Percentiles rank a stretch among this genome's conserved stretches.
phyloP scores from a whole-genome alignment of 2,888 invertebrate species.

The Drosophila picticornis region DNA sequence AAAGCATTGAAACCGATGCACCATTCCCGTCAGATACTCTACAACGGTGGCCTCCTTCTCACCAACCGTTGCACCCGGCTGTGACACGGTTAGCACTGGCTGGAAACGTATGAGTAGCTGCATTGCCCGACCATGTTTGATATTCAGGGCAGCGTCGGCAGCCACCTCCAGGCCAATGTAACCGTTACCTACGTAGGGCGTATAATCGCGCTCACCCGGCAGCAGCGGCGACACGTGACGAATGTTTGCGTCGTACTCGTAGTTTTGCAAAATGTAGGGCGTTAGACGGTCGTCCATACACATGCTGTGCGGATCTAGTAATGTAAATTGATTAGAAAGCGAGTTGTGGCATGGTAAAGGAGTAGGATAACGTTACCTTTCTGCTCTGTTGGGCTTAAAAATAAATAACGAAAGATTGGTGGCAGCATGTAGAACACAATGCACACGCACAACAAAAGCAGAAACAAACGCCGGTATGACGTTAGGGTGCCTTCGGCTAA shows the following conservation, averaged over 20 bases:
- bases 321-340: background rate
- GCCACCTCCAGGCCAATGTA: conserved; percentile 89
- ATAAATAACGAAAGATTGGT: conserved; percentile 88
- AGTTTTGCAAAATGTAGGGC: conserved; percentile 87
- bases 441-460: conserved; percentile 86
- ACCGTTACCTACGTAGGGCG: conserved; percentile 92
- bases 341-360: background rate
- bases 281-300: conserved; percentile 89
- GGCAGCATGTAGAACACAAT: conserved; percentile 89
- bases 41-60: conserved; percentile 89
- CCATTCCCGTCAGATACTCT: conserved; percentile 89
- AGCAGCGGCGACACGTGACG: conserved; percentile 86
- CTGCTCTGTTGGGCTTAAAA: conserved; percentile 86
- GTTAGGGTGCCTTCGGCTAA: conserved; percentile 82
- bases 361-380: conserved; percentile 70
- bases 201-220: conserved; percentile 87
- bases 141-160: conserved; percentile 88
- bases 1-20: conserved; percentile 89
- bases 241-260: conserved; percentile 90
- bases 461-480: conserved; percentile 84
- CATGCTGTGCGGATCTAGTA: conserved; percentile 86
- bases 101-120: conserved; percentile 89
- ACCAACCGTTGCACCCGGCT: conserved; percentile 73
- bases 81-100: conserved; percentile 87
- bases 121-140: conserved; percentile 89